phyloP scores from a whole-genome alignment of 2,113 vertebrate species.

The Platysternon megacephalum region DNA sequence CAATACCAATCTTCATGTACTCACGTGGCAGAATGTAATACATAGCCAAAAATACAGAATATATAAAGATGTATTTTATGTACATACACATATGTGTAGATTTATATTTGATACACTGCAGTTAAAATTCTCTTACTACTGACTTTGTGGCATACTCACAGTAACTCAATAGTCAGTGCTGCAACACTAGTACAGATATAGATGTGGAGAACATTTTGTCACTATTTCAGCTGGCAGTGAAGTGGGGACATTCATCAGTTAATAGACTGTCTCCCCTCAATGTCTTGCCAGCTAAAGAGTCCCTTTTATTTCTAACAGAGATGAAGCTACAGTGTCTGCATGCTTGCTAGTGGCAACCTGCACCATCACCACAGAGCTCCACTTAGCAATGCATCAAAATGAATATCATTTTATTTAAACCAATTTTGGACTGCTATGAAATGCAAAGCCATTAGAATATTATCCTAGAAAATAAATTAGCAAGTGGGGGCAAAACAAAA shows the following conservation, averaged over 20 bases:
- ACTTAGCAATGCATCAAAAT: fast-evolving
- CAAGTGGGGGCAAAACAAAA: not conserved
- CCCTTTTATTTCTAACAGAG: not conserved
- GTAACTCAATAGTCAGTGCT: conserved; percentile 31
- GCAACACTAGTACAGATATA: not conserved
- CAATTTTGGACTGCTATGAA: fast-evolving
- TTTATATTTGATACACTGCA: not conserved
- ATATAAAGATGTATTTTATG: not conserved
- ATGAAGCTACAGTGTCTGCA: not conserved
- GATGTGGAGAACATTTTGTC: not conserved
- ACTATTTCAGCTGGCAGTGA: not conserved
- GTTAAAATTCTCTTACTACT: not conserved
- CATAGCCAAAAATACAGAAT: not conserved
- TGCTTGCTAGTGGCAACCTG: not conserved
- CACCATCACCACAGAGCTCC: not conserved
- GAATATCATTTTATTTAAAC: not conserved
- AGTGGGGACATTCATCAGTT: not conserved
- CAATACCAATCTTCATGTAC: not conserved
- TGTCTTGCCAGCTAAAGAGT: not conserved
- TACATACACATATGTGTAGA: not conserved
- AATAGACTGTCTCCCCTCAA: not conserved
- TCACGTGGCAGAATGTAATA: not conserved
- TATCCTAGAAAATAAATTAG: not conserved
- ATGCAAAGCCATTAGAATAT: not conserved
- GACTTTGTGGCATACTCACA: not conserved